These are phyloP conservation scores for Neodon shergylaensis DNA, from an alignment of 2,113 vertebrate genomes.

Conservation along the genomic window DNA sequence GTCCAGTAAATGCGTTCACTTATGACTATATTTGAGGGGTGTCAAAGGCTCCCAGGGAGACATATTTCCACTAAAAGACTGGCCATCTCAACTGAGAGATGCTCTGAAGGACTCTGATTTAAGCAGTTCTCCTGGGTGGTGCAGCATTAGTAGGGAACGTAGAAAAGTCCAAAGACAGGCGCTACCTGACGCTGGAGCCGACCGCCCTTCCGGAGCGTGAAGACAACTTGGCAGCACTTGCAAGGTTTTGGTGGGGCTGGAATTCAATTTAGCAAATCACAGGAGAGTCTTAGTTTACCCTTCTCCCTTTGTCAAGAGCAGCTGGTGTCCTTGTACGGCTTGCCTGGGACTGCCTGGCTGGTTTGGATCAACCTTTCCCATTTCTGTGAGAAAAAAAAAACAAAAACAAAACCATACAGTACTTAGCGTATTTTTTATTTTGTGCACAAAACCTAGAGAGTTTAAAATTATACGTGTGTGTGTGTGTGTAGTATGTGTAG, in stretches of 20 bases:
- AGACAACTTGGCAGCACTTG: not conserved
- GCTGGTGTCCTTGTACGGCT: not conserved
- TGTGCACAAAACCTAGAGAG: not conserved
- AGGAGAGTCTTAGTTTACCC: not conserved
- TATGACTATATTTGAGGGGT: conserved; percentile 37
- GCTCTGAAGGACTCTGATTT: not conserved
- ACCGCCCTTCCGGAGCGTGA: not conserved
- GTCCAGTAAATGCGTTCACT: conserved; percentile 40
- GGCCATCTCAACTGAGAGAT: not conserved
- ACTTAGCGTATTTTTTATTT: not conserved
- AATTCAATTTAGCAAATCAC: not conserved
- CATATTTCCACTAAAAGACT: conserved; percentile 32
- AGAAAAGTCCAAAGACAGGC: not conserved
- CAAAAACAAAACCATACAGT: not conserved
- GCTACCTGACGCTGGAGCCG: not conserved
- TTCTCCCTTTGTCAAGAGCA: not conserved
- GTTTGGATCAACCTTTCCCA: not conserved
- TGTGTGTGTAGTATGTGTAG: not conserved
- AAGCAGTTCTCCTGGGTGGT: not conserved
- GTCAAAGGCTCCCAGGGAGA: conserved; percentile 19
- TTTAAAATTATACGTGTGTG: not conserved
- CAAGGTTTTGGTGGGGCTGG: not conserved
- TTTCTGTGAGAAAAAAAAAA: not conserved
- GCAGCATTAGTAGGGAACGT: too few relatives aligned
- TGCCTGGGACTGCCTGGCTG: not conserved